Percentiles rank a stretch among this genome's conserved stretches.
These are phyloP conservation scores for Heliconius eleuchia DNA, from an alignment of 1,140 invertebrate species.

Conservation along the genomic window DNA sequence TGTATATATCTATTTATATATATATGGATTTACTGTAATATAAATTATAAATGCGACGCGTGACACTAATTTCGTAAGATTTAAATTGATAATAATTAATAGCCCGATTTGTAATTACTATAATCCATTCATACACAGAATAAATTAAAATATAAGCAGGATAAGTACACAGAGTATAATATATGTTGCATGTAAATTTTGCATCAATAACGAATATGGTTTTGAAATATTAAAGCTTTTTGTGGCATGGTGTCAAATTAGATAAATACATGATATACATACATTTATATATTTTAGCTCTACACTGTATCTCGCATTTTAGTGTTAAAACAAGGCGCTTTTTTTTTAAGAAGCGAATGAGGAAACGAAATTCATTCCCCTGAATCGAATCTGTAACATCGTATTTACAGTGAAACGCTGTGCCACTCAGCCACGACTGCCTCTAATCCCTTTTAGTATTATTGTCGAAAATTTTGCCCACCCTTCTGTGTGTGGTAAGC, in stretches of 20 bases:
- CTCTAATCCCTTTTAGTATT: too few relatives aligned
- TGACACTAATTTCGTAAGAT: slow-evolving; percentile 9
- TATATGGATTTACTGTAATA: neutral
- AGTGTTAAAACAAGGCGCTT: neutral
- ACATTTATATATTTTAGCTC: too few relatives aligned
- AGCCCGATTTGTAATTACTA: slow-evolving; percentile 3
- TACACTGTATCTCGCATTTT: neutral
- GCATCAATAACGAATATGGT: neutral
- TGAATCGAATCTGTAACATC: too few relatives aligned
- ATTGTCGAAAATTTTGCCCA: too few relatives aligned
- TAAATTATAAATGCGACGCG: neutral
- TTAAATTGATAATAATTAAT: slow-evolving; percentile 14
- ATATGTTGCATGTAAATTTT: neutral
- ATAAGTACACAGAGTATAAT: neutral
- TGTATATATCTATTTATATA: neutral
- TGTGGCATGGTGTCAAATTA: too few relatives aligned
- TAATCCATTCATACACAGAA: slow-evolving; percentile 11
- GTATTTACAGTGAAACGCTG: too few relatives aligned
- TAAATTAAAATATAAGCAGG: slow-evolving; percentile 4
- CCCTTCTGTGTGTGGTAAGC: too few relatives aligned
- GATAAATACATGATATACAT: too few relatives aligned
- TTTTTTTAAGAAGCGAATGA: neutral
- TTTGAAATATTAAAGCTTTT: neutral
- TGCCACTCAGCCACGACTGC: too few relatives aligned
- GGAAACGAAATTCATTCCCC: too few relatives aligned